Evolutionary conservation across 2,113 vertebrate genomes (phyloP).

Genomic region (Proterorhinus semilunaris): DNA sequence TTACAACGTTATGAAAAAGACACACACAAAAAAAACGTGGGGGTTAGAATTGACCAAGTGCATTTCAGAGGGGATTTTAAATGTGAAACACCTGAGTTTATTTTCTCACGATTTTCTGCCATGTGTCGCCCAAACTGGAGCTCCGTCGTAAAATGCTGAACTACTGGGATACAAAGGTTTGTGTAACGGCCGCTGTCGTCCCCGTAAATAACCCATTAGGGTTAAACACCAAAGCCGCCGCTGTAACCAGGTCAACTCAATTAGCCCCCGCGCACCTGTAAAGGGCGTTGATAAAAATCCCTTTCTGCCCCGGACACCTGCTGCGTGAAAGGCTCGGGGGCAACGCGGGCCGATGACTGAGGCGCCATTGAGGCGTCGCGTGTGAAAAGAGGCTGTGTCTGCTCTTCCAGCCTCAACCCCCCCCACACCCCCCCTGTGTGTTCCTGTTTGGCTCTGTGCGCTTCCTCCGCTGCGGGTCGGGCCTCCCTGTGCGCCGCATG

Average conservation of each 20-base stretch:
- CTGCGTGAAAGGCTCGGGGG: constrained; percentile 56
- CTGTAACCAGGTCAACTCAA: constrained; percentile 14
- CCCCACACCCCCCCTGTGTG: constrained; percentile 60
- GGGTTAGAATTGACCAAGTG: too few species aligned
- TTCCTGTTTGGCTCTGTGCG: constrained; percentile 69
- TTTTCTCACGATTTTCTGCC: too few species aligned
- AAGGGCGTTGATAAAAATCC: constrained; percentile 56
- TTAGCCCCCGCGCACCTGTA: constrained; percentile 43
- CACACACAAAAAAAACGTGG: too few species aligned
- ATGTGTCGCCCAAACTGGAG: too few species aligned
- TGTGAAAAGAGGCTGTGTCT: constrained; percentile 61
- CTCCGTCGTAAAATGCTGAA: too few species aligned
- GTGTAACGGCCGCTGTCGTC: not conserved
- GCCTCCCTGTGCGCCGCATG: constrained; percentile 65
- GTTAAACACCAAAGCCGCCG: constrained; percentile 4
- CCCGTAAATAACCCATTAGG: constrained; percentile 5
- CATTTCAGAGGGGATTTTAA: too few species aligned
- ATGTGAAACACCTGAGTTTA: too few species aligned
- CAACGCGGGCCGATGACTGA: constrained; percentile 60
- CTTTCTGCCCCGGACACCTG: constrained; percentile 65
- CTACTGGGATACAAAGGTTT: not conserved
- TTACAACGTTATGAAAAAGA: too few species aligned
- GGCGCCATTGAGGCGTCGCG: constrained; percentile 61
- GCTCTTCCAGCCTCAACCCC: constrained; percentile 61
- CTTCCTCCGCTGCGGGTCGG: constrained; percentile 63